Evolutionary conservation across 2,797 vertebrate genomes (phyloP).

Genomic region (Buceros bicornis): DNA sequence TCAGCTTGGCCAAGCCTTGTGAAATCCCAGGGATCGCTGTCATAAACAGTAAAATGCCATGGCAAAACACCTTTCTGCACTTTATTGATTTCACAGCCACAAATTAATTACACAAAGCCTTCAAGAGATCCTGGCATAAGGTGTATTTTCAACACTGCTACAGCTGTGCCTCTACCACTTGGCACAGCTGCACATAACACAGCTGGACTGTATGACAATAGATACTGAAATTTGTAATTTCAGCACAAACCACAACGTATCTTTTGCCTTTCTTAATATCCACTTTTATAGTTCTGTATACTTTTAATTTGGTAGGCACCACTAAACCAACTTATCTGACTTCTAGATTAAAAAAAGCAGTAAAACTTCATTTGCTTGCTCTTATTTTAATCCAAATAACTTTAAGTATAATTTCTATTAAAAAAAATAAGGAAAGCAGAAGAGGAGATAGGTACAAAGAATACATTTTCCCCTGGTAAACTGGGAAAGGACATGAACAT

Average conservation of each 20-base stretch:
- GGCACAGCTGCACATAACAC: neutral
- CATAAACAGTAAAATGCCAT: neutral
- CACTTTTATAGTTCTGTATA: neutral
- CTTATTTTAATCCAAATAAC: neutral
- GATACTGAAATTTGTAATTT: neutral
- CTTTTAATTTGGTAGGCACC: neutral
- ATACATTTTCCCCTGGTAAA: neutral
- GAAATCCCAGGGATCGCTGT: neutral
- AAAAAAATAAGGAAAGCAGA: neutral
- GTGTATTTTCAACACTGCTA: neutral
- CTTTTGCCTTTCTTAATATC: neutral
- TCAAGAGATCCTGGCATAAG: neutral
- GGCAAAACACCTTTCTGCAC: neutral
- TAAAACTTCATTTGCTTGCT: neutral
- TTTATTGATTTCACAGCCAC: neutral
- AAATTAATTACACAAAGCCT: constrained; percentile 2
- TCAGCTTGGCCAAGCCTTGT: neutral
- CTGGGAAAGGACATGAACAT: accelerated
- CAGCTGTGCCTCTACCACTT: neutral
- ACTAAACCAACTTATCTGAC: neutral
- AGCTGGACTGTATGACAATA: neutral
- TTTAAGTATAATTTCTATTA: neutral
- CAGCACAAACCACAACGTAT: neutral
- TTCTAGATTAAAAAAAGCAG: neutral
- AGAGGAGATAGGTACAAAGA: neutral